Evolutionary conservation across 1,140 invertebrate genomes (phyloP).

Genomic region (Aphidius ervi): DNA sequence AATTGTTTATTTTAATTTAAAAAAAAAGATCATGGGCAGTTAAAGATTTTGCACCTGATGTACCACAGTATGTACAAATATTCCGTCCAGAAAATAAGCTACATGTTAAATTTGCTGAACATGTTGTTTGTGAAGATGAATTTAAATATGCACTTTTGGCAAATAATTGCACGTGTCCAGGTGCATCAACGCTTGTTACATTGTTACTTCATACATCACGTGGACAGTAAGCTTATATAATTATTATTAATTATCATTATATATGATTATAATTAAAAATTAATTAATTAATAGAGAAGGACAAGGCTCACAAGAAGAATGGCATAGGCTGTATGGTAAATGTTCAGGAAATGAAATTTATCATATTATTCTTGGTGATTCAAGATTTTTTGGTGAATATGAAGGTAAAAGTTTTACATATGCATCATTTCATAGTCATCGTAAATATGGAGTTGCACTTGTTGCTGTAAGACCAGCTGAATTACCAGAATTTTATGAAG

Average conservation of each 20-base stretch:
- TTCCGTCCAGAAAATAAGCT: slow-evolving; percentile 97
- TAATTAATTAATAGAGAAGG: slow-evolving; percentile 73
- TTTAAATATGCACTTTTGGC: slow-evolving; percentile 96
- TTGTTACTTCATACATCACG: slow-evolving; percentile 91
- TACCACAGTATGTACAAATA: slow-evolving; percentile 97
- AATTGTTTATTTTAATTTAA: slow-evolving; percentile 56
- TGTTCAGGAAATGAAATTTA: slow-evolving; percentile 99
- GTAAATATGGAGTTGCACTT: slow-evolving; percentile 96
- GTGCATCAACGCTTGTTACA: slow-evolving; percentile 93
- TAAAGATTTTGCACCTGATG: slow-evolving; percentile 93
- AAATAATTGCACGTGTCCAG: slow-evolving; percentile 97
- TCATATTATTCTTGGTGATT: slow-evolving; percentile 91
- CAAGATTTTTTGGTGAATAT: slow-evolving; percentile 96
- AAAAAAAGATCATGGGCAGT: slow-evolving; percentile 85
- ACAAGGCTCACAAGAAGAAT: slow-evolving; percentile 93
- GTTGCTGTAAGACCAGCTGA: slow-evolving; percentile 91
- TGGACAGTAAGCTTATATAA: slow-evolving; percentile 76
- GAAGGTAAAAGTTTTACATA: slow-evolving; percentile 98
- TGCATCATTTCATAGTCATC: slow-evolving; percentile 96
- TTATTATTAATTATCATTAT: slow-evolving; percentile 4
- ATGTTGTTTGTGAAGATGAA: slow-evolving; percentile 95
- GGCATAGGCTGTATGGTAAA: slow-evolving; percentile 94
- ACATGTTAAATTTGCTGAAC: slow-evolving; percentile 97
- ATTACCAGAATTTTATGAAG: slow-evolving; percentile 89
- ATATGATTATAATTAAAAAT: background rate